Evolutionary conservation across 2,888 invertebrate genomes (phyloP).

Genomic region (Chaitophorus viminalis): DNA sequence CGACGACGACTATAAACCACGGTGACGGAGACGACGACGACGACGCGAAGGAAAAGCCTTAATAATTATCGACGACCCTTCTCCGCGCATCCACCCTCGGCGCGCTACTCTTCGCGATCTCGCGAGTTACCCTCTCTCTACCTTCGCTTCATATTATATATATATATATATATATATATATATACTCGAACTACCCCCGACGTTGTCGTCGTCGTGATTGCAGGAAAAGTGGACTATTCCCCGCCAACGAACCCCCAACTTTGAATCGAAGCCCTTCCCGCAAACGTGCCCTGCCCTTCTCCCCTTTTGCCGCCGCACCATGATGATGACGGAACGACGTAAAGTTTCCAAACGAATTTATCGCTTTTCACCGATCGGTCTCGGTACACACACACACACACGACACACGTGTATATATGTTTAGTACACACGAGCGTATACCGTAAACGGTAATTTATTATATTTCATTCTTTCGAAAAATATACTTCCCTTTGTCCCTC

Average conservation of each 20-base stretch:
- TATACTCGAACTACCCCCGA: neutral
- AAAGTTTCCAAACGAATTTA: conserved; percentile 24
- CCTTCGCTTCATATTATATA: neutral
- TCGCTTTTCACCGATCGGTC: conserved; percentile 32
- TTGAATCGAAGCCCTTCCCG: too few relatives aligned
- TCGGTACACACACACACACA: neutral
- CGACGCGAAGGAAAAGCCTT: conserved; percentile 14
- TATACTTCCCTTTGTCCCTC: neutral
- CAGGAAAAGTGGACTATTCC: neutral
- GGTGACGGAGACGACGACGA: neutral
- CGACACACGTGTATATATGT: too few relatives aligned
- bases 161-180: neutral
- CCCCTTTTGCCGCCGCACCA: neutral
- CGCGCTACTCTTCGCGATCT: neutral
- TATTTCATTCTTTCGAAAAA: conserved; percentile 29
- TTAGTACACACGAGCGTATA: neutral
- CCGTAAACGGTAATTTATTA: conserved; percentile 34
- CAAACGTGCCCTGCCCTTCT: too few relatives aligned
- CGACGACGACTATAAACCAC: neutral
- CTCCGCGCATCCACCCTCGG: neutral
- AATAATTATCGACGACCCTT: conserved; percentile 46
- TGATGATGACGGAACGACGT: neutral
- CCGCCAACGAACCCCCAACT: neutral
- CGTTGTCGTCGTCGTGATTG: neutral
- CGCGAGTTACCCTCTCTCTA: too few relatives aligned